Evolutionary conservation across 2,888 invertebrate species (phyloP).

Genomic region (Bembecia ichneumoniformis): DNA sequence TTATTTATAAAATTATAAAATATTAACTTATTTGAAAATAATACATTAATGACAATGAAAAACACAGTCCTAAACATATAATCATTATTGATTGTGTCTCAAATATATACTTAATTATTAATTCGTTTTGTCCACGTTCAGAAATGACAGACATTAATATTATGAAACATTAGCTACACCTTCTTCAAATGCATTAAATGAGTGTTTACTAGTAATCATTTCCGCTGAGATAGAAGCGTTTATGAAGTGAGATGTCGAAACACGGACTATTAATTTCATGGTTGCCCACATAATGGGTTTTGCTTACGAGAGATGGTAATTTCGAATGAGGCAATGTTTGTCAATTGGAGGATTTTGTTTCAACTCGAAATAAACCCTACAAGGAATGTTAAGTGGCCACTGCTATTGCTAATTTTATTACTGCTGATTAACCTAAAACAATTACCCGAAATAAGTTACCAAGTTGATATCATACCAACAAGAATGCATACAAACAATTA

Average conservation of each 20-base stretch:
- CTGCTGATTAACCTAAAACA: too few species aligned
- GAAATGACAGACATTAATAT: neutral
- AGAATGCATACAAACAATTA: too few species aligned
- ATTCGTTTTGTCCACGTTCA: neutral
- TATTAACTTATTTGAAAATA: too few species aligned
- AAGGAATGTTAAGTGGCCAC: too few species aligned
- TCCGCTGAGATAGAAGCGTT: conserved; percentile 42
- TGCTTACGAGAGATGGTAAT: conserved; percentile 9
- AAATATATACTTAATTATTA: too few species aligned
- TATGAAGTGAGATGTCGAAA: conserved; percentile 45
- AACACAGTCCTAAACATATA: too few species aligned
- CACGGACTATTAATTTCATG: conserved; percentile 46
- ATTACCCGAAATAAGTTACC: too few species aligned
- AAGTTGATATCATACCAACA: too few species aligned
- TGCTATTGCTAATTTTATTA: too few species aligned
- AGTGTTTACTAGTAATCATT: conserved; percentile 40
- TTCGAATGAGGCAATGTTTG: conserved; percentile 9
- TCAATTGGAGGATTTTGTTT: neutral
- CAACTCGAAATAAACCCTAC: neutral
- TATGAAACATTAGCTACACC: neutral
- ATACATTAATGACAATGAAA: too few species aligned
- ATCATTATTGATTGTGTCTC: too few species aligned
- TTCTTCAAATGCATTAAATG: conserved; percentile 11
- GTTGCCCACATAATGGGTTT: conserved; percentile 38
- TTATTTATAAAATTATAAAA: too few species aligned